Evolutionary conservation across 1,140 invertebrate genomes (phyloP), one percentile per base, ranked within the genome.

Genomic region (Liolophura sinensis): DNA sequence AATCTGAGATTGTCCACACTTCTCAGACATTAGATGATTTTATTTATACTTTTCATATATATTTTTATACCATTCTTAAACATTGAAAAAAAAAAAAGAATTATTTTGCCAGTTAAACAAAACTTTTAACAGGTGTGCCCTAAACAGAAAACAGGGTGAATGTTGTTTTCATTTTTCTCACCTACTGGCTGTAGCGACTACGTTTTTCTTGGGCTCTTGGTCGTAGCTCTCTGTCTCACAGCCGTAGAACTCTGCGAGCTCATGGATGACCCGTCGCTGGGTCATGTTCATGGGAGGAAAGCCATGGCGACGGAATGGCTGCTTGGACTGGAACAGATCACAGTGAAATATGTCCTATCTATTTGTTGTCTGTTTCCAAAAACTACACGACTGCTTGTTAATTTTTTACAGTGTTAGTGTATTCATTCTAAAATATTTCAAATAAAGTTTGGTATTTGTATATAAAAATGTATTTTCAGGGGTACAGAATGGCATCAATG

Each of bases 271-370:
- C 75, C 91, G 88, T 15, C 96, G 87, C 78, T 96, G 95, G 66
- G 95, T 92, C 18, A 92, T 87, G 78, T 95, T 96, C 94, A 97
- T 96, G 14, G 91, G 89, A 14, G 93, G 91, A 81, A 99, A 98
- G 0, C 94, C 93, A 80, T 94, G 91, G 63, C 91, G 91, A 0
- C 93, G 87, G n/a, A 90, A 93, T 73, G 91, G 91, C 72, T 93
- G 92, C 73, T 94, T 93, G 16, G 92, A 90, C 87, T 91, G 84
- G 67, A 82, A 83, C 73, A 67, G 64, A 77, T 73, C 72, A 40
- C 31, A 71, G 54, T 11, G 47, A 4, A 40, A 40, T 40, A 40
- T 40, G 31, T 31, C 64, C 27, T 52, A 20, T 57, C 16, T 68
- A 0, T 16, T 27, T 60, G 11, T 27, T 14, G 51, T 58, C 65